A percentile compares a stretch with the other conserved stretches of the same genome.
Conservation (phyloP, 2,113 vertebrate genomes). For the Mus musculus region DNA sequence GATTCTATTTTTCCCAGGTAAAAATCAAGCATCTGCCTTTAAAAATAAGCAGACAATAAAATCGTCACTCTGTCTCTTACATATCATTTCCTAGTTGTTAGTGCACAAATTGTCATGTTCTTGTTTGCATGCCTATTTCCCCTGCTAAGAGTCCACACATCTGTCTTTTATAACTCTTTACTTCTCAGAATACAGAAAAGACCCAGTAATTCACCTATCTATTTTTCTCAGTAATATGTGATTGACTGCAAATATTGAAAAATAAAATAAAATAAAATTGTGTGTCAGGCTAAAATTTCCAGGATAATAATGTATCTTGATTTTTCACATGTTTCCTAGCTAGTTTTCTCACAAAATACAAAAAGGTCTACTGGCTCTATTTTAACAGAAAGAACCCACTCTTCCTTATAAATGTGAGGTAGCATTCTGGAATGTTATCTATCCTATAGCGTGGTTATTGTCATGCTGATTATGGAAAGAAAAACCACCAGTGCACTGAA, state of each 20-base stretch:
- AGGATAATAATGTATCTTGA: neutral
- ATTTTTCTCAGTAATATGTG: neutral
- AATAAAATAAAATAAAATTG: neutral
- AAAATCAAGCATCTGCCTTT: neutral
- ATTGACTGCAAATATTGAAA: neutral
- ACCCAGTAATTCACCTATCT: neutral
- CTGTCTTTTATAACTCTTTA: slow-evolving; percentile 14
- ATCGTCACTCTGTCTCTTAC: neutral
- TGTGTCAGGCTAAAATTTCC: neutral
- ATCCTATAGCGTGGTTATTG: neutral
- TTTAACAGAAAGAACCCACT: slow-evolving; percentile 23
- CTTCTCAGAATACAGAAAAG: neutral
- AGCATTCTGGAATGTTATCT: neutral
- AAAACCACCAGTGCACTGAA: slow-evolving; percentile 23
- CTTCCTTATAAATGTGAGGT: slow-evolving; percentile 22
- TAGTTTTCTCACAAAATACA: slow-evolving; percentile 24
- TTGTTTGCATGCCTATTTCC: neutral
- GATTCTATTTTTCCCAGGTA: neutral
- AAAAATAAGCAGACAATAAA: slow-evolving; percentile 22
- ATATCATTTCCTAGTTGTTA: neutral
- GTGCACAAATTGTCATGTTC: neutral
- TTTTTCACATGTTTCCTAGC: neutral
- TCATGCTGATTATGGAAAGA: slow-evolving; percentile 15
- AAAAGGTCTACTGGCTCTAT: neutral
- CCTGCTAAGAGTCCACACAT: neutral